Evolutionary conservation across 2,797 vertebrate species (phyloP).

Genomic region (Lepus oiostolus): DNA sequence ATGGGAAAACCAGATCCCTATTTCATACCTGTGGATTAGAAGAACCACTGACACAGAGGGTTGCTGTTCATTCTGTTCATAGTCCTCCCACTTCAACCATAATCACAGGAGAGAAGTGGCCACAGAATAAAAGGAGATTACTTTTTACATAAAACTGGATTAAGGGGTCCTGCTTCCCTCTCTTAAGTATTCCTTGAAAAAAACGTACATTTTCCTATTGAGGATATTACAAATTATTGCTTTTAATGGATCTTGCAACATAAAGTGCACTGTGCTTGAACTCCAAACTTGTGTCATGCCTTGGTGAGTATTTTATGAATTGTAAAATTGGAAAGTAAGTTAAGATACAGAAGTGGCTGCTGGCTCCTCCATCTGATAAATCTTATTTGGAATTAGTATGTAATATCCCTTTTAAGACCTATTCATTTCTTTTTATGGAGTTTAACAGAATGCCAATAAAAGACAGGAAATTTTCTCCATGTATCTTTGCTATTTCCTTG

Average conservation of each 20-base stretch:
- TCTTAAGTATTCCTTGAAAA: slow-evolving; percentile 59
- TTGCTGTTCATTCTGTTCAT: background rate
- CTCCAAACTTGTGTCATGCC: slow-evolving; percentile 51
- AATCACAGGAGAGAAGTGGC: slow-evolving; percentile 21
- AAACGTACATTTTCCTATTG: background rate
- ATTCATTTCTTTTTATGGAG: slow-evolving; percentile 70
- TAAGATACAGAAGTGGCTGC: slow-evolving; percentile 58
- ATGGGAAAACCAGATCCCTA: background rate
- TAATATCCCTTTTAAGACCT: slow-evolving; percentile 64
- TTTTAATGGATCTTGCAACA: slow-evolving; percentile 64
- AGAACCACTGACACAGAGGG: background rate
- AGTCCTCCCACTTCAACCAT: background rate
- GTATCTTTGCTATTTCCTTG: slow-evolving; percentile 51
- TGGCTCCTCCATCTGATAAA: slow-evolving; percentile 67
- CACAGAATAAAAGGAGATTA: background rate
- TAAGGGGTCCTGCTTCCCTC: slow-evolving; percentile 42
- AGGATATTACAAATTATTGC: slow-evolving; percentile 34
- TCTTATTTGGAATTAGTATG: slow-evolving; percentile 59
- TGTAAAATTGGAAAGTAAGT: slow-evolving; percentile 75
- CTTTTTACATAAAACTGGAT: slow-evolving; percentile 57
- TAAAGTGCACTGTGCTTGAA: background rate
- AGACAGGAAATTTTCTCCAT: slow-evolving; percentile 29
- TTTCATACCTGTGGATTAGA: background rate
- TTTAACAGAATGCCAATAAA: slow-evolving; percentile 68
- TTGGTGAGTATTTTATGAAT: slow-evolving; percentile 76